A percentile compares a stretch with the other conserved stretches of the same genome.
These are phyloP conservation scores for Zapus hudsonius DNA, from an alignment of 2,113 vertebrate species.

Conservation along the genomic window DNA sequence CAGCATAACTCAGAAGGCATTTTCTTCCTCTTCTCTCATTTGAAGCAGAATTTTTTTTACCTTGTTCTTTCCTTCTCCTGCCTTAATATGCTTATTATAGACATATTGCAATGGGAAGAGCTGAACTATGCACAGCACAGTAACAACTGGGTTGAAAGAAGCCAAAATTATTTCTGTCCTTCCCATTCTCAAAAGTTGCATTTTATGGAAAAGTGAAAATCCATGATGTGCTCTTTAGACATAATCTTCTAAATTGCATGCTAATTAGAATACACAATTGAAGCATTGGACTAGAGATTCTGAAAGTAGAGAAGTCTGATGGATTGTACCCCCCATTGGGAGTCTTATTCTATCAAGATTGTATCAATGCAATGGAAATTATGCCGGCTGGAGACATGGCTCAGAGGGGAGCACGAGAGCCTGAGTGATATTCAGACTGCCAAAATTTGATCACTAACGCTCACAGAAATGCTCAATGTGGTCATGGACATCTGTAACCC, in stretches of 20 bases:
- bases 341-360: neutral
- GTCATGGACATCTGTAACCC: too few relatives aligned
- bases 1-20: neutral
- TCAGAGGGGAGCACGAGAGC: too few relatives aligned
- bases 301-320: neutral
- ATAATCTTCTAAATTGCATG: neutral
- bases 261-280: neutral
- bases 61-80: neutral
- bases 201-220: neutral
- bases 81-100: neutral
- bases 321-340: neutral
- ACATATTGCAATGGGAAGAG: neutral
- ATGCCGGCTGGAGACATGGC: too few relatives aligned
- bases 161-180: neutral
- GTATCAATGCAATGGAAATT: neutral
- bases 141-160: conserved; percentile 5
- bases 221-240: neutral
- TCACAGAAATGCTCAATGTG: too few relatives aligned
- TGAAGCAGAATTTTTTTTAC: neutral
- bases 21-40: neutral
- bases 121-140: neutral
- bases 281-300: neutral
- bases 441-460: too few relatives aligned
- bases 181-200: neutral
- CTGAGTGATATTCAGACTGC: too few relatives aligned